Evolutionary conservation across 2,888 invertebrate genomes (phyloP).

Genomic region (Drosophila formosana): DNA sequence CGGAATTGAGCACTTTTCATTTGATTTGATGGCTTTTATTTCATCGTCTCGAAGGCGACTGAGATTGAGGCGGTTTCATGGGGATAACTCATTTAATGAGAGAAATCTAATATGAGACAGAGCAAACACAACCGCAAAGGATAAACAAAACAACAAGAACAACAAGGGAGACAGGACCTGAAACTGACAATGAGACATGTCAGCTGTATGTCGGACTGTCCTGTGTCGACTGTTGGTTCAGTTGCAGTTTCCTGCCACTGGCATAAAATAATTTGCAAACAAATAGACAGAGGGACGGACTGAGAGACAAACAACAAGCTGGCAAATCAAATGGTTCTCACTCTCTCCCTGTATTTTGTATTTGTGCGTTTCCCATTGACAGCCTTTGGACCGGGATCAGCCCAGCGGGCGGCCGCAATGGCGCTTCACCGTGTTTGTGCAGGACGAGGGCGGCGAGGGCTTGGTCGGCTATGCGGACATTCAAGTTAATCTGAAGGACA

Average conservation of each 20-base stretch:
- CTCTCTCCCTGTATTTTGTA: neutral
- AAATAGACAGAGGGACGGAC: constrained; percentile 44
- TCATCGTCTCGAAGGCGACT: constrained; percentile 25
- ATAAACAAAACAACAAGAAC: constrained; percentile 11
- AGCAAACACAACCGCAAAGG: constrained; percentile 38
- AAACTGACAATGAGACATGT: constrained; percentile 55
- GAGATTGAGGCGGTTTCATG: constrained; percentile 50
- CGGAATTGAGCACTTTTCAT: constrained; percentile 57
- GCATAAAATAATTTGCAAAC: constrained; percentile 74
- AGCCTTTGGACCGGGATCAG: constrained; percentile 98
- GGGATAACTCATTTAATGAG: constrained; percentile 75
- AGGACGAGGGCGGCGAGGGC: constrained; percentile 97
- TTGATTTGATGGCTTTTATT: constrained; percentile 67
- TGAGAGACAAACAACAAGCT: constrained; percentile 32
- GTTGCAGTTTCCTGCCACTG: constrained; percentile 55
- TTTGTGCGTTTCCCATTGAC: constrained; percentile 44
- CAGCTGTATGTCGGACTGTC: constrained; percentile 5
- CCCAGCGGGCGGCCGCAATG: constrained; percentile 97
- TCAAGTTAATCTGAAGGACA: constrained; percentile 97
- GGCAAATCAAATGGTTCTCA: constrained; percentile 59
- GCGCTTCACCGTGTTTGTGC: constrained; percentile 97
- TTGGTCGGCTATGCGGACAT: constrained; percentile 98
- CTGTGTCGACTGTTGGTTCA: constrained; percentile 23
- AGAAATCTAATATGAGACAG: constrained; percentile 65
- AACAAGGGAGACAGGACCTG: constrained; percentile 15